Conservation (phyloP, 2,113 vertebrate species). For the Scomber scombrus region DNA sequence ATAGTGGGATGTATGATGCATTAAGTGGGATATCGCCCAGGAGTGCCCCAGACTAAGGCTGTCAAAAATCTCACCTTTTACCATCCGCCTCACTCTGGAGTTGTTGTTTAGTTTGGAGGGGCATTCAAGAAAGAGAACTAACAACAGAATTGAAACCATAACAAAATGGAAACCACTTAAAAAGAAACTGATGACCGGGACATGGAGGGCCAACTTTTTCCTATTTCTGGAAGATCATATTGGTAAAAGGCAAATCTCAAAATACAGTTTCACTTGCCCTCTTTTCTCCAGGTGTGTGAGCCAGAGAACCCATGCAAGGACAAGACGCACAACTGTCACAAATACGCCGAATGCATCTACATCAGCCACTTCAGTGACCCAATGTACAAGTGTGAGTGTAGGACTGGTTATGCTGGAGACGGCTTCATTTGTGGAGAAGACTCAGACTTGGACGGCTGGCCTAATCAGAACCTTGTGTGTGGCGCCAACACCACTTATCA, state of each 20-base stretch:
- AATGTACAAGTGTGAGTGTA: slow-evolving; percentile 97
- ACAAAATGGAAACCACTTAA: slow-evolving; percentile 7
- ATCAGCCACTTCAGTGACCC: slow-evolving; percentile 96
- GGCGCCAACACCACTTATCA: slow-evolving; percentile 94
- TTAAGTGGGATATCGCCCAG: slow-evolving; percentile 47
- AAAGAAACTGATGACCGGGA: background rate
- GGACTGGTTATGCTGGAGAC: slow-evolving; percentile 95
- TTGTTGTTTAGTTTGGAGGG: background rate
- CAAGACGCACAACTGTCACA: slow-evolving; percentile 94
- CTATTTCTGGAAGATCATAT: background rate
- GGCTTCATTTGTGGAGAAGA: slow-evolving; percentile 97
- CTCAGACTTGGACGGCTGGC: slow-evolving; percentile 98
- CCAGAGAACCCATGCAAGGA: slow-evolving; percentile 97
- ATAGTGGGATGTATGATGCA: slow-evolving; percentile 35
- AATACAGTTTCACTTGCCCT: background rate
- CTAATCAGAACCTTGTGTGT: slow-evolving; percentile 94
- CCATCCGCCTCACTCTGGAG: background rate
- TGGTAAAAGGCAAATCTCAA: background rate
- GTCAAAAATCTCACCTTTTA: slow-evolving; percentile 17
- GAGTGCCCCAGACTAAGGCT: slow-evolving; percentile 16
- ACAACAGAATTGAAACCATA: background rate
- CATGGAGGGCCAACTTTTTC: background rate
- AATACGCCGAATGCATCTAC: slow-evolving; percentile 93
- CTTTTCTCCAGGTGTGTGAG: slow-evolving; percentile 89
- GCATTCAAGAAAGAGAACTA: slow-evolving; percentile 16